phyloP scores from a whole-genome alignment of 53 echinoderm and acorn worm species.

The Patiria pectinifera region DNA sequence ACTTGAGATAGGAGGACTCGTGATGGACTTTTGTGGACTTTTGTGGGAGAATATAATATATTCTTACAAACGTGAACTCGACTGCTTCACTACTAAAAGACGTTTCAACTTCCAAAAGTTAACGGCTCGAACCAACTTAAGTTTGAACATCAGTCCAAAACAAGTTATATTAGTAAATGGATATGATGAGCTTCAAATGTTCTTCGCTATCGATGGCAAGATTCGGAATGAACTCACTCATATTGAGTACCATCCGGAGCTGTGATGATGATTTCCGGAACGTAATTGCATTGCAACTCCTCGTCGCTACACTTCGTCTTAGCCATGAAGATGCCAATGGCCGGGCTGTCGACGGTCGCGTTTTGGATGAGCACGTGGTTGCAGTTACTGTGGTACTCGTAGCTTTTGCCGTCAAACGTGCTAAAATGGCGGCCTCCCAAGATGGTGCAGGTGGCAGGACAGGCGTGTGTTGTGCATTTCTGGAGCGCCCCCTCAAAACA shows the following conservation, averaged over 20 bases:
- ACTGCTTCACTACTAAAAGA: no score
- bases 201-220: background rate
- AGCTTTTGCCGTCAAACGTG: slow-evolving; percentile 62
- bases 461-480: slow-evolving; percentile 32
- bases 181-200: no score
- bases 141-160: no score
- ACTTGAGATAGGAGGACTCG: no score
- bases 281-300: background rate
- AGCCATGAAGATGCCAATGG: slow-evolving; percentile 55
- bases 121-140: no score
- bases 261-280: background rate
- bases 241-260: slow-evolving; percentile 17
- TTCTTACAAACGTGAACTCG: no score
- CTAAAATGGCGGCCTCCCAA: slow-evolving; percentile 42
- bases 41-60: no score
- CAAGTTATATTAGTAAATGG: no score
- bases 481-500: slow-evolving; percentile 8
- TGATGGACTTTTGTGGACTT: no score
- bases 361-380: slow-evolving; percentile 56
- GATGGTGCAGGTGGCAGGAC: slow-evolving; percentile 47
- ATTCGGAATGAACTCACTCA: slow-evolving; percentile 28
- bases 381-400: slow-evolving; percentile 20
- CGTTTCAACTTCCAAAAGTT: no score
- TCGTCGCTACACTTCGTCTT: slow-evolving; percentile 11
- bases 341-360: background rate